Percentiles rank a stretch among this genome's conserved stretches.
These are phyloP conservation scores for Macrobrachium rosenbergii DNA, from an alignment of 1,140 invertebrate genomes.

Conservation along the genomic window DNA sequence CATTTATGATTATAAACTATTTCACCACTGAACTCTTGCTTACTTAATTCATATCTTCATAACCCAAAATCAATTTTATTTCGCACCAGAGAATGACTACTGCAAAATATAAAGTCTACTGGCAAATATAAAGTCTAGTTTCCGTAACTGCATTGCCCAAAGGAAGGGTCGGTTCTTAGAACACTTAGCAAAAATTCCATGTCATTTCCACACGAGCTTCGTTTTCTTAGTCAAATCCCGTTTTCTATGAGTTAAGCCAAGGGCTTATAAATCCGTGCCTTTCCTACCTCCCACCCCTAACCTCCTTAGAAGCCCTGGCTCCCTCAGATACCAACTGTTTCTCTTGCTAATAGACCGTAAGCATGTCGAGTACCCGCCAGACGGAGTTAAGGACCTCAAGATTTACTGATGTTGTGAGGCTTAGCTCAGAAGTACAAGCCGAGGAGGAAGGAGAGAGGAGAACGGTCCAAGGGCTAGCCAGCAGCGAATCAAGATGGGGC, in stretches of 20 bases:
- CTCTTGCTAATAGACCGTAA: conserved; percentile 61
- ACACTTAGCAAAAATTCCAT: too few species aligned
- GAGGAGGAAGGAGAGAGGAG: not conserved
- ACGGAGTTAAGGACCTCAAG: conserved; percentile 41
- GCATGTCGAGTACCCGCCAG: conserved; percentile 32
- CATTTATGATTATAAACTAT: too few species aligned
- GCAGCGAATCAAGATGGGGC: not conserved
- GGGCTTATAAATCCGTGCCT: conserved; percentile 38
- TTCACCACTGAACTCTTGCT: too few species aligned
- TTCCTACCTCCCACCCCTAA: not conserved
- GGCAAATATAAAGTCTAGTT: too few species aligned
- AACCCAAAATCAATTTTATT: too few species aligned
- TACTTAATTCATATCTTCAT: too few species aligned
- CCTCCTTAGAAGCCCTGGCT: too few species aligned
- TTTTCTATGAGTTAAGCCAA: conserved; percentile 47
- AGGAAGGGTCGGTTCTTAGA: too few species aligned
- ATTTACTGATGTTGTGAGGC: conserved; percentile 45
- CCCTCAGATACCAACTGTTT: conserved; percentile 53
- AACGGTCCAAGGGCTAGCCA: conserved; percentile 6
- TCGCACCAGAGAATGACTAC: too few species aligned
- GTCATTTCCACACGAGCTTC: not conserved
- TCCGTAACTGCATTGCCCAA: too few species aligned
- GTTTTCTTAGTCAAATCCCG: conserved; percentile 15
- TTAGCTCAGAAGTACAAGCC: not conserved
- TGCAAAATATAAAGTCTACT: not conserved